phyloP scores from a whole-genome alignment of 2,113 vertebrate species.

The Melanocharis versteri region DNA sequence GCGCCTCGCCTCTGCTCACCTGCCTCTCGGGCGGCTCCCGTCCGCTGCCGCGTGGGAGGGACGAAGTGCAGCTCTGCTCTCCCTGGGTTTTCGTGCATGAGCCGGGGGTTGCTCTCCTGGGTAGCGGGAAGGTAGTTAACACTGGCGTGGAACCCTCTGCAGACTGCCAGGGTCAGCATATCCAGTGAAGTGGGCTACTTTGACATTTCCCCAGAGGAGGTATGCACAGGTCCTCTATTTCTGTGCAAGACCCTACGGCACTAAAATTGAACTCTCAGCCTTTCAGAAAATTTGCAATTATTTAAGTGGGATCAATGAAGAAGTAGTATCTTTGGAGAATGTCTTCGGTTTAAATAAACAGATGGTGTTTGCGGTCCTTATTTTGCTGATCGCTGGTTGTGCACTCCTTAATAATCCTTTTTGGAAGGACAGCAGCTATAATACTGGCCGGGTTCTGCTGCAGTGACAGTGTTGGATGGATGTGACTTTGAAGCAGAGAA shows the following conservation, averaged over 20 bases:
- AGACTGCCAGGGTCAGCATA: background rate
- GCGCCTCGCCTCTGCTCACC: fast-evolving
- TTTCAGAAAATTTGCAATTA: background rate
- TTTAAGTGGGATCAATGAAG: background rate
- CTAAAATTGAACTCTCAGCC: background rate
- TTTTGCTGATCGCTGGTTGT: background rate
- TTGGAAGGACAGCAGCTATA: background rate
- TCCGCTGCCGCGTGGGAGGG: background rate
- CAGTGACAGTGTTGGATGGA: background rate
- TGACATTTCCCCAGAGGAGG: background rate
- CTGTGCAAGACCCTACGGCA: background rate
- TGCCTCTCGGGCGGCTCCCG: background rate
- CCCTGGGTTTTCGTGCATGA: background rate
- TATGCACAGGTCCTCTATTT: background rate
- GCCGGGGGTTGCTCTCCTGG: background rate
- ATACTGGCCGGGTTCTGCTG: background rate
- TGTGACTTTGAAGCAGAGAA: background rate
- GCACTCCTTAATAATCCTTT: background rate
- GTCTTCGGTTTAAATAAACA: background rate
- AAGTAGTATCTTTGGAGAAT: background rate
- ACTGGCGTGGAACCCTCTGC: fast-evolving
- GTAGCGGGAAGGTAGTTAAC: background rate
- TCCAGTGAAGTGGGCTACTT: background rate
- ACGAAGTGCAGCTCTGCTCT: background rate
- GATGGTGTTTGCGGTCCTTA: background rate